Percentiles rank a stretch among this genome's conserved stretches.
Conservation (phyloP, 2,797 vertebrate genomes). For the Epinephelus awoara region DNA sequence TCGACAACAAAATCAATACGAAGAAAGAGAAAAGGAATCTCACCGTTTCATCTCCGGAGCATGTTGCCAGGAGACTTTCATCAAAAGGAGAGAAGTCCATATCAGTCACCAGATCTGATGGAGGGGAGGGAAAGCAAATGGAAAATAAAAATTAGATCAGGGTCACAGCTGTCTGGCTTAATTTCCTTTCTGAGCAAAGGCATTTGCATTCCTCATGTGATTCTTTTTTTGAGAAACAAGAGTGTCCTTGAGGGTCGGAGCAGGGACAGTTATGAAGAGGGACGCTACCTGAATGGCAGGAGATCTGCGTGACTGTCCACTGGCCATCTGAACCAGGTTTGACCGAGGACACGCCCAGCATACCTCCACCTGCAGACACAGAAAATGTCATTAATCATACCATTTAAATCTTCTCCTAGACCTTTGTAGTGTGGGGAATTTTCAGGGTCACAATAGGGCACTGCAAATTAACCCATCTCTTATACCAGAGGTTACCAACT, state of each 20-base stretch:
- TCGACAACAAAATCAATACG: slow-evolving; percentile 10
- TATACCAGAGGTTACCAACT: no score
- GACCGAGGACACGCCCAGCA: slow-evolving; percentile 89
- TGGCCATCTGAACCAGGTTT: slow-evolving; percentile 84
- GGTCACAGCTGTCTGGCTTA: background rate
- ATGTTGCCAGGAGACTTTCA: slow-evolving; percentile 91
- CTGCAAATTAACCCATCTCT: no score
- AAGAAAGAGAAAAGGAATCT: slow-evolving; percentile 57
- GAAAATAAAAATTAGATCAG: slow-evolving; percentile 8
- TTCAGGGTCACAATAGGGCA: no score
- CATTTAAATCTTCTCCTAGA: background rate
- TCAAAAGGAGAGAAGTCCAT: slow-evolving; percentile 97
- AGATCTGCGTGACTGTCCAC: slow-evolving; percentile 86
- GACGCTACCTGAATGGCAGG: slow-evolving; percentile 92
- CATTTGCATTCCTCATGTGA: slow-evolving; percentile 25
- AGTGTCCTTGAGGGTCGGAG: background rate
- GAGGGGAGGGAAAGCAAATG: slow-evolving; percentile 22
- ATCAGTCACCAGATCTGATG: slow-evolving; percentile 92
- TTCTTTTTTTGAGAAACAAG: background rate
- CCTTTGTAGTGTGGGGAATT: background rate
- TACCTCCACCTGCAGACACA: slow-evolving; percentile 86
- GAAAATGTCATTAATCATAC: background rate
- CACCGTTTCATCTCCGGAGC: slow-evolving; percentile 92
- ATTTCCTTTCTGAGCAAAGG: slow-evolving; percentile 18
- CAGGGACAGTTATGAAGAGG: background rate